phyloP scores from a whole-genome alignment of 1,140 invertebrate genomes.

The Steinernema khuongi region DNA sequence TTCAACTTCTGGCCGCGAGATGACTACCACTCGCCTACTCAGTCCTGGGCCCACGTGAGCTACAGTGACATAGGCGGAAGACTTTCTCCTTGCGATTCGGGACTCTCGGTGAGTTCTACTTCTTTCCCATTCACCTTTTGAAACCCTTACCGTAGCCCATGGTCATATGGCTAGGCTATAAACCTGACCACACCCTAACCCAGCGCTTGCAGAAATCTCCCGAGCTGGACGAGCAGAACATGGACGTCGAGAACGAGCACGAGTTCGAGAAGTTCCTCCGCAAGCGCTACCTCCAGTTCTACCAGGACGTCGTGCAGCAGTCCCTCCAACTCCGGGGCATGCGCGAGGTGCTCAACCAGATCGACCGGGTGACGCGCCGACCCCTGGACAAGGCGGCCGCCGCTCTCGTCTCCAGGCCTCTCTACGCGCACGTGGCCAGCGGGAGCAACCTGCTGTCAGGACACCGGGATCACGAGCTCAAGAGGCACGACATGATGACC shows the following conservation, averaged over 20 bases:
- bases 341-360: not conserved
- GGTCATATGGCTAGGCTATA: too few relatives aligned
- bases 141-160: too few relatives aligned
- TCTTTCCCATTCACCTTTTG: too few relatives aligned
- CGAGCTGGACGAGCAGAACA: not conserved
- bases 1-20: too few relatives aligned
- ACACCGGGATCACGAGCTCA: not conserved
- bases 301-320: not conserved
- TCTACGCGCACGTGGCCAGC: not conserved
- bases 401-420: not conserved
- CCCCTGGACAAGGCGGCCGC: not conserved
- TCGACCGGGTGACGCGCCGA: not conserved
- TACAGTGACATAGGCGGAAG: too few relatives aligned
- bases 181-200: too few relatives aligned
- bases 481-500: not conserved
- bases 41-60: too few relatives aligned
- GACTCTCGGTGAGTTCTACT: too few relatives aligned
- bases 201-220: not conserved
- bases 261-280: not conserved
- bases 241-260: not conserved
- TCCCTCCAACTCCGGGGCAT: not conserved
- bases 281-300: not conserved
- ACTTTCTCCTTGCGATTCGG: too few relatives aligned
- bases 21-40: too few relatives aligned
- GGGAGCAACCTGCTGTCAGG: not conserved